Percentiles rank a stretch among this genome's conserved stretches.
Evolutionary conservation across 2,113 vertebrate species (phyloP).

Genomic region (Parotia lawesii): DNA sequence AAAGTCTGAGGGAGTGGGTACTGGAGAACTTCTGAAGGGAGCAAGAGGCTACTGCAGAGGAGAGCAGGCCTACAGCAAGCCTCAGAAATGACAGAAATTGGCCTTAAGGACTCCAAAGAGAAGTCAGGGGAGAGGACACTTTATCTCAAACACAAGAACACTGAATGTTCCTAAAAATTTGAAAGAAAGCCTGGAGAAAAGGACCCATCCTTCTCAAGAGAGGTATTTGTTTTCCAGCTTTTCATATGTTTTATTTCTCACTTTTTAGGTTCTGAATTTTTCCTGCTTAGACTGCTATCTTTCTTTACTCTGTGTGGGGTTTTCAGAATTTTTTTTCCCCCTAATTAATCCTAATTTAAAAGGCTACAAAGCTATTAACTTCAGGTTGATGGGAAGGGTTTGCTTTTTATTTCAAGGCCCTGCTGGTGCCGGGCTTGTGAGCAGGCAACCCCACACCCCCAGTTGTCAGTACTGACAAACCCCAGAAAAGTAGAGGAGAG

Average conservation of each 20-base stretch:
- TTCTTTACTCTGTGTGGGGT: background rate
- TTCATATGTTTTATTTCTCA: rapidly evolving
- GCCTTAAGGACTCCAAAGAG: background rate
- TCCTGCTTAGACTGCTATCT: background rate
- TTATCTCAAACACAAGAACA: background rate
- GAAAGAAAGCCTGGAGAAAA: background rate
- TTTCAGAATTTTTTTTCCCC: background rate
- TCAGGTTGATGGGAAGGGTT: background rate
- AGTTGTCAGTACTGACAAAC: background rate
- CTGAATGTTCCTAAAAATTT: background rate
- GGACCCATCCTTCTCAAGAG: background rate
- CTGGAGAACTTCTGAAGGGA: background rate
- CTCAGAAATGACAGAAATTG: background rate
- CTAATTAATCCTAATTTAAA: background rate
- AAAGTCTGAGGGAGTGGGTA: background rate
- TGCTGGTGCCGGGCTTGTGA: background rate
- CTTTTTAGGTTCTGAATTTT: background rate
- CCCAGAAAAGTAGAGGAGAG: background rate
- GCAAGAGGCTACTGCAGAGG: background rate
- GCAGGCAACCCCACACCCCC: background rate
- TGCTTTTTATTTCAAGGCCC: background rate
- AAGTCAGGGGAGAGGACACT: background rate
- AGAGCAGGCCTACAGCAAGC: background rate
- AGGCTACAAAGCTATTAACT: background rate
- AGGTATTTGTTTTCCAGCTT: background rate